Evolutionary conservation across 23 tunicate genomes (phyloP), one percentile per base, ranked within the genome.

Genomic region (Halocynthia aurantium): DNA sequence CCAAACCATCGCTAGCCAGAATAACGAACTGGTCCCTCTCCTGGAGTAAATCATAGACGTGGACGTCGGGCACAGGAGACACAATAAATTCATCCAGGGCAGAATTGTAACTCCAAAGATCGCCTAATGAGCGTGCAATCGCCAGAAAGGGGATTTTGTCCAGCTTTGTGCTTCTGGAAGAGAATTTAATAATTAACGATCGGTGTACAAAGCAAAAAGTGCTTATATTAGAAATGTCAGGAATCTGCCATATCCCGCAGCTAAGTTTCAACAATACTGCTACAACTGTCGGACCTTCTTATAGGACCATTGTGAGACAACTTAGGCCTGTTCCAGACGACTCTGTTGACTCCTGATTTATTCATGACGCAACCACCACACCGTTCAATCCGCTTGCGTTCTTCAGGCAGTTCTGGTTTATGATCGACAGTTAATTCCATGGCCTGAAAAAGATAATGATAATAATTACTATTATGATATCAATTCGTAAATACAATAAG

Each of bases 141-240:
- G 99, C 99, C 21, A 94, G 79, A 69, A 94, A 94, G 31, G 99
- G 99, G 40, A 94, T 94, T 77, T 84, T 88, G 82, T 94, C 99
- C 49, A 94, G 77, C 67, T 93, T 87, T 69, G 98, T 93, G 75
- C 93, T 86, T 71, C 97, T 74, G 31, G 20, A 31, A 17, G 20
- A 67, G 22, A 31, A 31, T 31, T 31, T 31, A 31, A 31, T 31
- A 31, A 31, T 31, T 31, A 31, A 31, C 44, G 44, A 31, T 4
- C 4, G 44, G 44, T 31, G 44, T 31, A 31, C 44, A 31, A 31
- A 31, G 44, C 44, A 31, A 31, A 31, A 31, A 31, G 44, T 31
- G 44, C 44, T 31, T 1, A 31, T 31, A 31, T 31, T 31, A 31
- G 44, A 31, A 31, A 31, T 31, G 44, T 31, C 44, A 31, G 44